phyloP scores from a whole-genome alignment of 2,113 vertebrate species.

The Tamias sibiricus region DNA sequence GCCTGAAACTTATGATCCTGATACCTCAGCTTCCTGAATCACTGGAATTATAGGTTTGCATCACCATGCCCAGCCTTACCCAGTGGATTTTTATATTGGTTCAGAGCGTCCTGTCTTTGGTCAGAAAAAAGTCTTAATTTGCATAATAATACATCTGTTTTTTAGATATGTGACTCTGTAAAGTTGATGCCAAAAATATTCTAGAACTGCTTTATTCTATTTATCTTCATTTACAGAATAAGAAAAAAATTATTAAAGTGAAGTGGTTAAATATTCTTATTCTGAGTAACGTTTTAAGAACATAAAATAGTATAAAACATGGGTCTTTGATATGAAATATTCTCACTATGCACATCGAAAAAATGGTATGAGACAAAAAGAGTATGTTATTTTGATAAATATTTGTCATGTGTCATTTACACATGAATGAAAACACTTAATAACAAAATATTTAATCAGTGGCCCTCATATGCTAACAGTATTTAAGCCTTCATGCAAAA shows the following conservation, averaged over 20 bases:
- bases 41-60: too few relatives aligned
- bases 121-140: conserved; percentile 15
- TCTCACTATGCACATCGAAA: not conserved
- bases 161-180: not conserved
- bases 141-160: not conserved
- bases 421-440: not conserved
- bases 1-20: too few relatives aligned
- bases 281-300: not conserved
- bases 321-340: not conserved
- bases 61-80: too few relatives aligned
- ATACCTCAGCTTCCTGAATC: too few relatives aligned
- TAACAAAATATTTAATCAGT: not conserved
- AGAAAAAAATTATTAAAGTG: not conserved
- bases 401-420: not conserved
- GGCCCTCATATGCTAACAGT: not conserved
- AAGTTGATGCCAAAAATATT: not conserved
- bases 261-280: not conserved
- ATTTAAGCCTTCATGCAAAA: conserved; percentile 7
- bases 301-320: not conserved
- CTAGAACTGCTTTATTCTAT: conserved; percentile 22
- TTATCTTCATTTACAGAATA: not conserved
- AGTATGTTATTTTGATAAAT: not conserved
- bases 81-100: not conserved
- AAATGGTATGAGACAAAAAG: not conserved
- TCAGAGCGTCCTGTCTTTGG: not conserved